Percentiles rank a stretch among this genome's conserved stretches.
These are phyloP conservation scores for Erinaceus europaeus DNA, from an alignment of 2,113 vertebrate genomes.

Conservation along the genomic window DNA sequence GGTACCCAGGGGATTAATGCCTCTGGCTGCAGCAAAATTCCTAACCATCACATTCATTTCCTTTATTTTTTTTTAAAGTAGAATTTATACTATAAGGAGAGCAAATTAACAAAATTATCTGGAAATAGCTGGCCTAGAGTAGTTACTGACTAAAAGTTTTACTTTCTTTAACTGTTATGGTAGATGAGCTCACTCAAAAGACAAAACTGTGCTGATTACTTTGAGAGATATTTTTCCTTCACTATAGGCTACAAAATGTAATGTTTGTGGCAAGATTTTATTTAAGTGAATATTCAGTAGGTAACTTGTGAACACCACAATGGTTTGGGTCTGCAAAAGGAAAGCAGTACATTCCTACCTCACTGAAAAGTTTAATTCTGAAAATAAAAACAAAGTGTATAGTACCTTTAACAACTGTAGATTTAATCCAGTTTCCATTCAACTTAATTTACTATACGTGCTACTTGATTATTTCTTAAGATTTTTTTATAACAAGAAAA, in stretches of 20 bases:
- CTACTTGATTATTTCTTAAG: not conserved
- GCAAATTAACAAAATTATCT: not conserved
- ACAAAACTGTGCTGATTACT: not conserved
- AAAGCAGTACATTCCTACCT: not conserved
- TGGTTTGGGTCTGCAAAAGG: not conserved
- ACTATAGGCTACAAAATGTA: not conserved
- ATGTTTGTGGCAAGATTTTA: not conserved
- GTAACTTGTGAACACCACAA: not conserved
- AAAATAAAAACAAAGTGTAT: not conserved
- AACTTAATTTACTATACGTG: not conserved
- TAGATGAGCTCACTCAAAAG: not conserved
- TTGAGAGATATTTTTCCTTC: not conserved
- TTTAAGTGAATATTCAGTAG: not conserved
- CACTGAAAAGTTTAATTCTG: not conserved
- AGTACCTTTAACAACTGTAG: not conserved
- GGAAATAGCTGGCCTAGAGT: not conserved
- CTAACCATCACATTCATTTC: not conserved
- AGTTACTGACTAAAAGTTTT: not conserved
- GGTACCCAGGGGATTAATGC: not conserved
- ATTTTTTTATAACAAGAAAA: not conserved
- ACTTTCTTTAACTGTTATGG: not conserved
- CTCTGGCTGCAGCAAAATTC: not conserved
- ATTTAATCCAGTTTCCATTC: not conserved
- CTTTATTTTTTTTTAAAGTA: not conserved
- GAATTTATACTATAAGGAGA: not conserved